phyloP scores from a whole-genome alignment of 2,888 invertebrate species.

The Panopea generosa region DNA sequence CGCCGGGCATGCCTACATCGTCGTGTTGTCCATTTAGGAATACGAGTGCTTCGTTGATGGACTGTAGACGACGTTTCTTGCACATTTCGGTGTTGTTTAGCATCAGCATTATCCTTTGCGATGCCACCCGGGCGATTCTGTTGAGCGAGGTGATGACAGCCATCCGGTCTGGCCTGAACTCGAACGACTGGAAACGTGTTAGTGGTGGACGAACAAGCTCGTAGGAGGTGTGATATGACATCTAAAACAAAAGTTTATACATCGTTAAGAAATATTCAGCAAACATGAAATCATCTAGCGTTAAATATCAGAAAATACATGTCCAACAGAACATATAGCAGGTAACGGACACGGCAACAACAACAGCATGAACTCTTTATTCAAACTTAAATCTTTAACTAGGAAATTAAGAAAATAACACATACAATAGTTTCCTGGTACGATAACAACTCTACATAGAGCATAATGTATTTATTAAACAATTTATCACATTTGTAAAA shows the following conservation, averaged over 20 bases:
- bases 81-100: constrained; percentile 78
- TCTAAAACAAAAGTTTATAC: constrained; percentile 55
- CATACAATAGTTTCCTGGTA: no score
- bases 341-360: no score
- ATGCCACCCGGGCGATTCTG: constrained; percentile 74
- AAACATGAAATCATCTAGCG: no score
- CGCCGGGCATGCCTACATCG: constrained; percentile 74
- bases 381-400: no score
- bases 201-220: constrained; percentile 56
- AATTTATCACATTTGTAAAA: no score
- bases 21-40: constrained; percentile 77
- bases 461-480: no score
- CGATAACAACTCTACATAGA: no score
- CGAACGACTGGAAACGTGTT: constrained; percentile 43
- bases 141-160: constrained; percentile 66
- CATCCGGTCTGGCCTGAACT: constrained; percentile 64
- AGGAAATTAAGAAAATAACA: no score
- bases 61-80: constrained; percentile 69
- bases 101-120: constrained; percentile 74
- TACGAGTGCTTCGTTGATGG: constrained; percentile 70
- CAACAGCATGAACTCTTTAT: no score
- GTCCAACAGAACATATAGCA: no score
- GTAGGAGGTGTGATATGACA: constrained; percentile 64
- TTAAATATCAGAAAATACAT: no score
- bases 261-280: no score